These are phyloP conservation scores for Brenthis hecate DNA, from an alignment of 2,888 invertebrate genomes.

Conservation along the genomic window DNA sequence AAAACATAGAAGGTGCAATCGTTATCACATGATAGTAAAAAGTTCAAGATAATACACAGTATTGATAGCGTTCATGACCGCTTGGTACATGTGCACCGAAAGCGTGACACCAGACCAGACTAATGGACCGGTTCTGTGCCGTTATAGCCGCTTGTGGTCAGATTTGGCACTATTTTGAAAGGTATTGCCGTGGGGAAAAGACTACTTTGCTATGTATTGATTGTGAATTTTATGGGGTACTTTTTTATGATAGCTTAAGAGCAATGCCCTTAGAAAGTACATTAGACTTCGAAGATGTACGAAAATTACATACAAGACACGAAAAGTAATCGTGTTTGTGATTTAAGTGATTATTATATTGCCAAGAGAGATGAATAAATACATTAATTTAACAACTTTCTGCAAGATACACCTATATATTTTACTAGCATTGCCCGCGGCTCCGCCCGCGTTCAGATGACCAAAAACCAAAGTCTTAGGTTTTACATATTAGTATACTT, in stretches of 20 bases:
- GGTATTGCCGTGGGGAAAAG: slow-evolving; percentile 25
- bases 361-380: no score
- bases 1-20: slow-evolving; percentile 21
- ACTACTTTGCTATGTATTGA: slow-evolving; percentile 19
- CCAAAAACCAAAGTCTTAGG: no score
- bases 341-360: no score
- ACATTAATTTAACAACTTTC: no score
- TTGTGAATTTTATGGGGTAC: slow-evolving; percentile 1
- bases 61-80: slow-evolving; percentile 30
- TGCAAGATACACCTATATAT: no score
- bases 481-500: no score
- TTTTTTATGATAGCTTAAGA: slow-evolving; percentile 18
- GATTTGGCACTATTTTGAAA: slow-evolving; percentile 31
- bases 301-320: slow-evolving; percentile 7
- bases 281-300: slow-evolving; percentile 16
- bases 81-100: slow-evolving; percentile 41
- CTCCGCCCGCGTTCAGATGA: no score
- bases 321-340: no score
- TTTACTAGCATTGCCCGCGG: no score
- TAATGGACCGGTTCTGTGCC: slow-evolving; percentile 60
- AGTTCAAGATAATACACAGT: slow-evolving; percentile 27
- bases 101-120: slow-evolving; percentile 41
- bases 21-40: slow-evolving; percentile 23
- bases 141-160: slow-evolving; percentile 46
- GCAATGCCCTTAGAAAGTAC: slow-evolving; percentile 16